These are phyloP conservation scores for Lasioglossum oenotherae DNA, from an alignment of 2,888 invertebrate species.

Conservation along the genomic window DNA sequence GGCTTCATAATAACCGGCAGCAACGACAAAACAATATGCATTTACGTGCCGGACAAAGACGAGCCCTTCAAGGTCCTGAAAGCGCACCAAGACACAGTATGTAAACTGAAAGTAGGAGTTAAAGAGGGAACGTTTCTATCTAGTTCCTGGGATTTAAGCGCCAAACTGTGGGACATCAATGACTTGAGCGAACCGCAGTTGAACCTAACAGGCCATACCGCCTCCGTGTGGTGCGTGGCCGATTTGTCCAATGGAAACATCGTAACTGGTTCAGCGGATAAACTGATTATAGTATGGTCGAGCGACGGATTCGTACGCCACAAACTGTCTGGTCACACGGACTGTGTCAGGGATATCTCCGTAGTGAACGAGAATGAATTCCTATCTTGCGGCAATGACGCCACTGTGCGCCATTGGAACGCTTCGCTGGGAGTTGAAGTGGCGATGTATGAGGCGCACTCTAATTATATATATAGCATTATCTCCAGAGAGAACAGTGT, in stretches of 20 bases:
- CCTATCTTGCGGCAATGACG: constrained; percentile 97
- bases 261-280: constrained; percentile 97
- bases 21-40: constrained; percentile 93
- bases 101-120: constrained; percentile 85
- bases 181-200: constrained; percentile 84
- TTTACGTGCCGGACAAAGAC: constrained; percentile 90
- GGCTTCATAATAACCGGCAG: constrained; percentile 95
- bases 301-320: constrained; percentile 85
- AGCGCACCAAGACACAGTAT: constrained; percentile 92
- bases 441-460: constrained; percentile 92
- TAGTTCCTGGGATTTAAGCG: constrained; percentile 97
- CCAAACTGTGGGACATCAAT: constrained; percentile 91
- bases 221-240: constrained; percentile 94
- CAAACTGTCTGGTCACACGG: constrained; percentile 91
- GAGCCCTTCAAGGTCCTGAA: constrained; percentile 89
- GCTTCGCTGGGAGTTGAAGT: constrained; percentile 91
- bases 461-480: constrained; percentile 93
- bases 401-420: constrained; percentile 93
- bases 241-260: constrained; percentile 87
- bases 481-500: constrained; percentile 84
- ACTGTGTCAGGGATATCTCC: constrained; percentile 94
- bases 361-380: constrained; percentile 90
- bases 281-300: constrained; percentile 94
- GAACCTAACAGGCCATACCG: constrained; percentile 89
- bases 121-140: constrained; percentile 87